Conservation (phyloP, 1,140 invertebrate genomes). For the Hormaphis cornu region DNA sequence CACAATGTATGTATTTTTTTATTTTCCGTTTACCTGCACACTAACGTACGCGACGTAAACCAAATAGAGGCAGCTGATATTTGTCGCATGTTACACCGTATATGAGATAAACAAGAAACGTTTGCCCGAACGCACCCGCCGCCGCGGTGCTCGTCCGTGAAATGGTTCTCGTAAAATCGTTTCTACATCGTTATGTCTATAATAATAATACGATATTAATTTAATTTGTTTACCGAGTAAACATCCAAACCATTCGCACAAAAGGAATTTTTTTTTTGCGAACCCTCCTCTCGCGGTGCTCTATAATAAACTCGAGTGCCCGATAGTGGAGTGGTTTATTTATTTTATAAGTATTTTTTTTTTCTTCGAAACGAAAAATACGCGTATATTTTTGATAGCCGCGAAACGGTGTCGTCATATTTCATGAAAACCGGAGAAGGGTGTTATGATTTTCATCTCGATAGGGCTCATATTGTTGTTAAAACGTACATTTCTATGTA, state of each 20-base stretch:
- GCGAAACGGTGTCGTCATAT: too few relatives aligned
- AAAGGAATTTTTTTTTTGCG: background rate
- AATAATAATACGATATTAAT: conserved; percentile 7
- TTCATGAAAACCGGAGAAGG: too few relatives aligned
- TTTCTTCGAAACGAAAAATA: too few relatives aligned
- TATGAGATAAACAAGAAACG: conserved; percentile 7
- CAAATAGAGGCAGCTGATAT: background rate
- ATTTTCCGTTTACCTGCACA: background rate
- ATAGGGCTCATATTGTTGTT: too few relatives aligned
- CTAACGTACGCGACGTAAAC: background rate
- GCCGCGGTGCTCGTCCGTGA: conserved; percentile 16
- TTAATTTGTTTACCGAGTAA: conserved; percentile 28
- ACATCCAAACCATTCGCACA: background rate
- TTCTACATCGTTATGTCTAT: background rate
- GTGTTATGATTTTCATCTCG: too few relatives aligned
- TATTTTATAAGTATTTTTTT: too few relatives aligned
- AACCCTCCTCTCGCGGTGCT: background rate
- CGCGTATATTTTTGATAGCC: too few relatives aligned
- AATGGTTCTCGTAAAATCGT: conserved; percentile 2
- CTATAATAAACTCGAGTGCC: background rate
- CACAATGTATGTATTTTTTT: background rate
- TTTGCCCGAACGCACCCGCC: conserved; percentile 25
- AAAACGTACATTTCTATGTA: too few relatives aligned
- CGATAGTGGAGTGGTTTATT: background rate
- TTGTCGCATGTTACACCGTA: background rate